Percentiles rank a stretch among this genome's conserved stretches.
These are phyloP conservation scores for Syncerus caffer DNA, from an alignment of 2,797 vertebrate genomes.

Conservation along the genomic window DNA sequence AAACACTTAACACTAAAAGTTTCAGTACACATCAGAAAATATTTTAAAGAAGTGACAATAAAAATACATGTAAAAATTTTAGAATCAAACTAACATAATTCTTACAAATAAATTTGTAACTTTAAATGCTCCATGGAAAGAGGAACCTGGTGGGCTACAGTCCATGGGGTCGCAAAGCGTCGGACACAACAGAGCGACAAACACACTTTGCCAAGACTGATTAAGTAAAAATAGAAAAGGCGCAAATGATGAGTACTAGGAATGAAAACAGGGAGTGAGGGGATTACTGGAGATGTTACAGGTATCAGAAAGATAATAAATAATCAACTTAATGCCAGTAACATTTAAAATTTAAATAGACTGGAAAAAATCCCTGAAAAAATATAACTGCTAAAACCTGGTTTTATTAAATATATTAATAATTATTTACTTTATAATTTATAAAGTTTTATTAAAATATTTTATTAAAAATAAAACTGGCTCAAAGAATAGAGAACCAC, in stretches of 20 bases:
- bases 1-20: neutral
- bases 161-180: neutral
- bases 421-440: neutral
- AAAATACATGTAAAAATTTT: neutral
- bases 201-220: neutral
- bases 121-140: neutral
- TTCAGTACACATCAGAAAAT: neutral
- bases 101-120: neutral
- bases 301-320: neutral
- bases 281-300: neutral
- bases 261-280: neutral
- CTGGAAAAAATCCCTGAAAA: neutral
- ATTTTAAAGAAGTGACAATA: neutral
- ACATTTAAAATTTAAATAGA: neutral
- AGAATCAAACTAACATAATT: neutral
- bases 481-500: neutral
- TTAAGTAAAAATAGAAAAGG: neutral
- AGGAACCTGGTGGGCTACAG: neutral
- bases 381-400: neutral
- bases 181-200: fast-evolving
- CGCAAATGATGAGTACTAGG: neutral
- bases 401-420: neutral
- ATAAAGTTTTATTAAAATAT: neutral
- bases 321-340: neutral
- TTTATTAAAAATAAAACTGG: neutral